Conservation (phyloP, 2,113 vertebrate species). For the Megalops atlanticus region DNA sequence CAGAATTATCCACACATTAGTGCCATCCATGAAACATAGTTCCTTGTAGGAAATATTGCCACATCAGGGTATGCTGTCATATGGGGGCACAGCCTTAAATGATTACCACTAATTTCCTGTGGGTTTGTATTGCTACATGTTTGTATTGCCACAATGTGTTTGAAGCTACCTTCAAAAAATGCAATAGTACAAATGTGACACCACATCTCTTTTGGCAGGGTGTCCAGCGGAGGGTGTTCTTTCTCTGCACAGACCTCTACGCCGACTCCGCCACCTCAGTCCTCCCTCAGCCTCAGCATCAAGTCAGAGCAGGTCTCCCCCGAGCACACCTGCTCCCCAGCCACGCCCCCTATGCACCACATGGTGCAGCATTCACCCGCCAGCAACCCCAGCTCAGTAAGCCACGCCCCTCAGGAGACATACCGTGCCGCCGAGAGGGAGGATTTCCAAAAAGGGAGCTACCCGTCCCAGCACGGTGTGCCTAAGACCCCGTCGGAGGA, state of each 20-base stretch:
- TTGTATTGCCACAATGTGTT: too few relatives aligned
- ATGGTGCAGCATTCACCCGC: conserved; percentile 58
- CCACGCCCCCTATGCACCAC: conserved; percentile 62
- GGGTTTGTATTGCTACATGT: too few relatives aligned
- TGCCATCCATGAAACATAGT: too few relatives aligned
- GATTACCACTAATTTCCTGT: too few relatives aligned
- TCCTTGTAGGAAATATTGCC: too few relatives aligned
- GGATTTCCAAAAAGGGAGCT: conserved; percentile 71
- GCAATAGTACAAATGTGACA: neutral
- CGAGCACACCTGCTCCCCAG: conserved; percentile 66
- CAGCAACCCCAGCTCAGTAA: conserved; percentile 49
- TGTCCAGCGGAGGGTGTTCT: conserved; percentile 66
- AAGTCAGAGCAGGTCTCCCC: conserved; percentile 88
- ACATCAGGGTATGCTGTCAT: too few relatives aligned
- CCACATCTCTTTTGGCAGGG: conserved; percentile 54
- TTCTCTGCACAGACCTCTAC: conserved; percentile 64
- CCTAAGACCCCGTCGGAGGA: conserved; percentile 59
- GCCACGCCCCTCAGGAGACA: conserved; percentile 47
- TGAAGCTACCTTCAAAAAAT: too few relatives aligned
- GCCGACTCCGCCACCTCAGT: conserved; percentile 53
- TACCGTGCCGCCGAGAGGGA: conserved; percentile 57
- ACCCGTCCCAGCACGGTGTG: conserved; percentile 55
- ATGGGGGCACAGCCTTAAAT: too few relatives aligned
- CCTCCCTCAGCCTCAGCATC: conserved; percentile 76
- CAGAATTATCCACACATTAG: too few relatives aligned